phyloP scores from a whole-genome alignment of 2,113 vertebrate genomes.

The Stigmatopora nigra region DNA sequence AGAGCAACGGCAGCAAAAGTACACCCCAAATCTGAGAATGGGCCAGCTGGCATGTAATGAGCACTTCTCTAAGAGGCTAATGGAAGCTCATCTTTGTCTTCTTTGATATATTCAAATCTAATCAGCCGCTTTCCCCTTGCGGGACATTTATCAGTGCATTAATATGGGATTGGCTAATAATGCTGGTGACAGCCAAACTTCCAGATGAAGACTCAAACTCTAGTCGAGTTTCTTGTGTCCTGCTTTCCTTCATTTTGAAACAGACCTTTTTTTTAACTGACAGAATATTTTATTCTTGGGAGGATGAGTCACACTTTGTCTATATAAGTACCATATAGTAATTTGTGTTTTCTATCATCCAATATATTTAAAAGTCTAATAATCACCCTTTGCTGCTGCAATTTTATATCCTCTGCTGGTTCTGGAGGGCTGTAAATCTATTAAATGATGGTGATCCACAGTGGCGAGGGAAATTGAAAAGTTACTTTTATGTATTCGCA shows the following conservation, averaged over 20 bases:
- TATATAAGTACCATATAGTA: background rate
- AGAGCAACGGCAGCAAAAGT: conserved; percentile 1
- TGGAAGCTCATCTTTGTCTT: conserved; percentile 52
- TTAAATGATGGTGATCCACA: background rate
- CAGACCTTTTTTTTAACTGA: background rate
- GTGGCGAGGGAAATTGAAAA: background rate
- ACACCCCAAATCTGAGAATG: conserved; percentile 6
- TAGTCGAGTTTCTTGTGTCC: background rate
- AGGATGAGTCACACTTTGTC: background rate
- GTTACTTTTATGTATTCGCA: background rate
- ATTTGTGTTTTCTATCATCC: background rate
- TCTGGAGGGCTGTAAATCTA: background rate
- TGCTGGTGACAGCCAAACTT: conserved; percentile 33
- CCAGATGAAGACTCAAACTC: conserved; percentile 11
- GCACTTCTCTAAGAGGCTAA: conserved; percentile 46
- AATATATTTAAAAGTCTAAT: conserved; percentile 6
- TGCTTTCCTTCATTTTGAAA: background rate
- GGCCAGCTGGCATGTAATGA: conserved; percentile 48
- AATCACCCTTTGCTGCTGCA: background rate
- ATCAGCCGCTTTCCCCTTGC: conserved; percentile 33
- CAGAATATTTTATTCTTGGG: background rate
- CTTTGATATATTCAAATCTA: conserved; percentile 54
- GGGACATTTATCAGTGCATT: conserved; percentile 47
- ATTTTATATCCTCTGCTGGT: background rate
- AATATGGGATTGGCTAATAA: conserved; percentile 52